A percentile compares a stretch with the other conserved stretches of the same genome.
phyloP scores from a whole-genome alignment of 2,797 vertebrate species.

The Periophthalmus magnuspinnatus region DNA sequence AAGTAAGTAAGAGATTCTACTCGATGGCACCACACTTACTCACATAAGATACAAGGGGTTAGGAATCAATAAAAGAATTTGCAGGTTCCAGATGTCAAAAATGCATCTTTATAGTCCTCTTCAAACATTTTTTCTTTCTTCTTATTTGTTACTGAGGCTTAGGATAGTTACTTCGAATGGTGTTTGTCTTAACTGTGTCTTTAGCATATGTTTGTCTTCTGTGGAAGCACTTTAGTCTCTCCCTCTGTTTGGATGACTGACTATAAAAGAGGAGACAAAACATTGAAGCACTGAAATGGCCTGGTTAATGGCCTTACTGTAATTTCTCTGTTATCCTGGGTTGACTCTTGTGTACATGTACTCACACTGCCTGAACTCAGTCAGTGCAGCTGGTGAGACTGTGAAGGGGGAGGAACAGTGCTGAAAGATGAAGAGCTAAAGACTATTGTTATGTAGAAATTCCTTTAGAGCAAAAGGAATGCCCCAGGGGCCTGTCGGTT shows the following conservation, averaged over 20 bases:
- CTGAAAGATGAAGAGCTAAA: slow-evolving; percentile 9
- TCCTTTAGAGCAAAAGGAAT: slow-evolving; percentile 48
- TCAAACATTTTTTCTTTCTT: neutral
- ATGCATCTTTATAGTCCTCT: neutral
- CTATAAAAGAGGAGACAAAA: neutral
- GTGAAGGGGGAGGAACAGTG: slow-evolving; percentile 1
- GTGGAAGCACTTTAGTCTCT: neutral
- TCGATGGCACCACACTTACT: neutral
- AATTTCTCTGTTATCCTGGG: neutral
- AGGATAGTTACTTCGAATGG: neutral
- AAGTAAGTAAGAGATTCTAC: too few relatives aligned
- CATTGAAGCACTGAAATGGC: neutral
- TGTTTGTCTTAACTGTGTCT: neutral
- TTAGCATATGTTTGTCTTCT: neutral
- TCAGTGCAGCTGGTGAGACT: neutral
- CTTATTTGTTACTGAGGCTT: neutral
- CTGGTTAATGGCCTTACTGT: neutral
- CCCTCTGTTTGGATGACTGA: neutral
- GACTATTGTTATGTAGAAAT: slow-evolving; percentile 25
- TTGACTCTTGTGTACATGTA: neutral
- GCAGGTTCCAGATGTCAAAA: too few relatives aligned
- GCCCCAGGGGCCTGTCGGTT: slow-evolving; percentile 35
- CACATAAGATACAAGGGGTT: neutral
- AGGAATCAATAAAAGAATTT: neutral
- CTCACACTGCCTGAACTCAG: neutral